Evolutionary conservation across 2,888 invertebrate genomes (phyloP).

Genomic region (Eumerus sabulonum): DNA sequence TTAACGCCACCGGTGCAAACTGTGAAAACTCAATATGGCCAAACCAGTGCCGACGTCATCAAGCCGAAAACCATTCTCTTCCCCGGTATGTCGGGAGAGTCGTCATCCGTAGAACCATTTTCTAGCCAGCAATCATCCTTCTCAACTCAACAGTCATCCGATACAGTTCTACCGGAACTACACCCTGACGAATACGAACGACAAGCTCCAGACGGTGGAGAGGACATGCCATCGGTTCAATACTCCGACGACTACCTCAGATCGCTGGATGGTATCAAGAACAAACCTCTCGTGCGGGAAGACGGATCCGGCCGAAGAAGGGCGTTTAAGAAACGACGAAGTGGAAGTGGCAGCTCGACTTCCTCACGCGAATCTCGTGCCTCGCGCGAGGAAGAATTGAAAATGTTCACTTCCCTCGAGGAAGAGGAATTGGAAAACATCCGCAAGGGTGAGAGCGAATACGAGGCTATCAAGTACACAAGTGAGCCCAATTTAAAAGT

Average conservation of each 20-base stretch:
- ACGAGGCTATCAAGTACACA: conserved; percentile 76
- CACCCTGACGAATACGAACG: conserved; percentile 81
- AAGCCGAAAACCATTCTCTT: conserved; percentile 74
- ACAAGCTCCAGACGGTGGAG: conserved; percentile 76
- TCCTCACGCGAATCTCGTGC: conserved; percentile 82
- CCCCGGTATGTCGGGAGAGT: conserved; percentile 75
- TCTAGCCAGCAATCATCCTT: conserved; percentile 74
- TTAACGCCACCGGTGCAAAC: conserved; percentile 67
- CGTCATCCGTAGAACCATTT: conserved; percentile 75
- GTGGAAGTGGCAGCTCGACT: conserved; percentile 81
- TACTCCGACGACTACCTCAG: conserved; percentile 79
- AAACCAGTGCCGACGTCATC: conserved; percentile 72
- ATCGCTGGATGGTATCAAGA: conserved; percentile 84
- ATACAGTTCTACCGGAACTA: conserved; percentile 79
- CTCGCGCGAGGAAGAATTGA: conserved; percentile 83
- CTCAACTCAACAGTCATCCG: conserved; percentile 75
- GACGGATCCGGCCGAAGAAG: conserved; percentile 83
- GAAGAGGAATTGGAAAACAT: conserved; percentile 81
- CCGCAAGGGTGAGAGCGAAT: conserved; percentile 74
- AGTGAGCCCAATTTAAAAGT: conserved; percentile 76
- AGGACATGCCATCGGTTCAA: conserved; percentile 73
- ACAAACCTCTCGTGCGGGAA: conserved; percentile 82
- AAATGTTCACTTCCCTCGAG: conserved; percentile 83
- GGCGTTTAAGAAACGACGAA: conserved; percentile 82
- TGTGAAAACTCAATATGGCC: conserved; percentile 77